Evolutionary conservation across 1,140 invertebrate genomes (phyloP).

Genomic region (Orchesella cincta): DNA sequence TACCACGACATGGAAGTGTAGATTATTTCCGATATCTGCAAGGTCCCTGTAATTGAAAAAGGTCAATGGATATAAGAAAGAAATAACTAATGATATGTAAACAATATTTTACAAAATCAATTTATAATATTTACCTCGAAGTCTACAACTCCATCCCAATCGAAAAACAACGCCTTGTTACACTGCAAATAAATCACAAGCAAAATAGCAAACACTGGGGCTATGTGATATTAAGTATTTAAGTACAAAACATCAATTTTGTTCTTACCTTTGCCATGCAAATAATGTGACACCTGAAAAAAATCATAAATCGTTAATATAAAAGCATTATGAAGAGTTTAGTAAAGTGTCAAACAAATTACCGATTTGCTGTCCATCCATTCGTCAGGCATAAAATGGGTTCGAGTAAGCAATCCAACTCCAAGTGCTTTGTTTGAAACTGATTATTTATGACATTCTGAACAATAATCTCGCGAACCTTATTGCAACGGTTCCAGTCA

Average conservation of each 20-base stretch:
- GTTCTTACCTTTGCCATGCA: slow-evolving; percentile 7
- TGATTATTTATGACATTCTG: background rate
- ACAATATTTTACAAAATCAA: too few species aligned
- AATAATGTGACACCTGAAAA: slow-evolving; percentile 8
- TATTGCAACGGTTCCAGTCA: slow-evolving; percentile 36
- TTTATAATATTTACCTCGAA: too few species aligned
- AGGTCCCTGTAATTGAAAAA: too few species aligned
- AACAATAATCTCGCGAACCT: slow-evolving; percentile 11
- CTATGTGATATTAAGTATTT: too few species aligned
- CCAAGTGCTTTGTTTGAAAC: slow-evolving; percentile 18
- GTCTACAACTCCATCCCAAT: slow-evolving; percentile 8
- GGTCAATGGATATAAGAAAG: too few species aligned
- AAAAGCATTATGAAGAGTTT: background rate
- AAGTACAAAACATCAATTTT: background rate
- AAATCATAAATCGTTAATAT: background rate
- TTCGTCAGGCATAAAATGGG: slow-evolving; percentile 42
- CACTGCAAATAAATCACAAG: background rate
- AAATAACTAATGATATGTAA: too few species aligned
- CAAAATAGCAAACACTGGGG: too few species aligned
- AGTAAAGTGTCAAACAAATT: background rate
- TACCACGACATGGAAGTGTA: too few species aligned
- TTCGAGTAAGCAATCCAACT: slow-evolving; percentile 30
- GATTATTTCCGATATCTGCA: slow-evolving; percentile 7
- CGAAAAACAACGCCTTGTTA: slow-evolving; percentile 2
- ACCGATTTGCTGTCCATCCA: slow-evolving; percentile 40